Evolutionary conservation across 2,888 invertebrate species (phyloP).

Genomic region (Lissonota sp.): DNA sequence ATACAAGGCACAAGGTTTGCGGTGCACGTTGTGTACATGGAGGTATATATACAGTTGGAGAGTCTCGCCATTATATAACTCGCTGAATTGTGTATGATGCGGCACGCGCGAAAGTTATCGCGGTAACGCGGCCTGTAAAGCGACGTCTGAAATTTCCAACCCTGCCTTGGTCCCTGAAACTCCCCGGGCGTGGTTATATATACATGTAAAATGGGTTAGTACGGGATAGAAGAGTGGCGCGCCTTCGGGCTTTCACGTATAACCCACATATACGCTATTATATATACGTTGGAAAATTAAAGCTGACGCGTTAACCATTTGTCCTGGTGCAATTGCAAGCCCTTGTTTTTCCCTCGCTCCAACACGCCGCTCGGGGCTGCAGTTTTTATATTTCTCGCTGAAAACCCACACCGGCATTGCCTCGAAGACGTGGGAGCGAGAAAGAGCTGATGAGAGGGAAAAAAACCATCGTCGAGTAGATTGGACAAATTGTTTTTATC

Average conservation of each 20-base stretch:
- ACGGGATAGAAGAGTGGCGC: slow-evolving; percentile 13
- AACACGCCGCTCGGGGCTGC: too few relatives aligned
- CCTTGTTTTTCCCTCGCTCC: too few relatives aligned
- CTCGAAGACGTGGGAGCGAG: too few relatives aligned
- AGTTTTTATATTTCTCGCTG: too few relatives aligned
- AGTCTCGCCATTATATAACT: background rate
- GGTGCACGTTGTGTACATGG: too few relatives aligned
- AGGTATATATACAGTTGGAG: slow-evolving; percentile 13
- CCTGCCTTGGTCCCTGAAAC: slow-evolving; percentile 11
- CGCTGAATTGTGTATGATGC: slow-evolving; percentile 52
- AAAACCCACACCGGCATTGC: too few relatives aligned
- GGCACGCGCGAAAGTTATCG: slow-evolving; percentile 55
- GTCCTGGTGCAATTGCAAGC: slow-evolving; percentile 46
- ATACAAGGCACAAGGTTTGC: background rate
- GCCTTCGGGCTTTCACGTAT: slow-evolving; percentile 16
- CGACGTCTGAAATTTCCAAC: slow-evolving; percentile 49
- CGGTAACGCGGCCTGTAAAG: slow-evolving; percentile 45
- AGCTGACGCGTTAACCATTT: slow-evolving; percentile 52
- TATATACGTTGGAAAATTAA: slow-evolving; percentile 48
- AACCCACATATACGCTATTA: background rate
- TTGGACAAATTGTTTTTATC: slow-evolving; percentile 1
- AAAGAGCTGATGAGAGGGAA: too few relatives aligned
- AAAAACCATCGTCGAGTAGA: background rate
- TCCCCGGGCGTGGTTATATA: background rate
- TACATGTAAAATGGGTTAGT: slow-evolving; percentile 17